Evolutionary conservation across 2,113 vertebrate species (phyloP), one percentile per base, ranked within the genome.

Genomic region (Gyps fulvus): DNA sequence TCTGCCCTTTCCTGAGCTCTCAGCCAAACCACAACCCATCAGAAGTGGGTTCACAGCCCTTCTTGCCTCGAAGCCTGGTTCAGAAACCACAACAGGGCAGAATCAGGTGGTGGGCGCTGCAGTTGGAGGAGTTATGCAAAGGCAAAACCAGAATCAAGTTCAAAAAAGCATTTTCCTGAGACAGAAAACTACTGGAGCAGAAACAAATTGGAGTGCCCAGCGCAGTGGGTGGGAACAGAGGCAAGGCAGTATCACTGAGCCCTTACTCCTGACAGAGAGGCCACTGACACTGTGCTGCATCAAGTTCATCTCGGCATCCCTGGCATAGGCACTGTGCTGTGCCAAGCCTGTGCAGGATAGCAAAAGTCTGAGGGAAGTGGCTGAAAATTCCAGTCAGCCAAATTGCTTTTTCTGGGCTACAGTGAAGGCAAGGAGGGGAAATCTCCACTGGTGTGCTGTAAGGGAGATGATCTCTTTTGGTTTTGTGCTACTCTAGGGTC

Each of bases 11-110:
- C 69, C 83, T 40, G 52, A 80, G 69, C n/a, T 73, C 63, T 72
- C 47, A 72, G 62, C 21, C 86, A 94, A 96, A 87, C 73, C 90
- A 42, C 85, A 95, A 83, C 47, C 21, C 31, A 52, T 58, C 38
- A 81, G 61, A 76, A 83, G 92, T n/a, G 59, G 57, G 70, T 94
- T 95, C 38, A 55, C n/a, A 93, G 74, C 69, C 62, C 84, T 74
- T 86, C 47, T 54, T 74, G 63, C 83, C 92, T 86, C 0, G 0
- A 82, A 94, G 93, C 74, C 54, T 76, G 59, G 40, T 85, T 93
- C 66, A 36, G 45, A 95, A 95, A 86, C 72, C 80, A 59, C 63
- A 78, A 9, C 16, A 54, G 83, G n/a, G 76, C 71, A 88, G 69
- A 83, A 93, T 27, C 29, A 47, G 38, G 74, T n/a, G 50, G 71